Evolutionary conservation across 2,888 invertebrate species (phyloP).

Genomic region (Ochropleura plecta): DNA sequence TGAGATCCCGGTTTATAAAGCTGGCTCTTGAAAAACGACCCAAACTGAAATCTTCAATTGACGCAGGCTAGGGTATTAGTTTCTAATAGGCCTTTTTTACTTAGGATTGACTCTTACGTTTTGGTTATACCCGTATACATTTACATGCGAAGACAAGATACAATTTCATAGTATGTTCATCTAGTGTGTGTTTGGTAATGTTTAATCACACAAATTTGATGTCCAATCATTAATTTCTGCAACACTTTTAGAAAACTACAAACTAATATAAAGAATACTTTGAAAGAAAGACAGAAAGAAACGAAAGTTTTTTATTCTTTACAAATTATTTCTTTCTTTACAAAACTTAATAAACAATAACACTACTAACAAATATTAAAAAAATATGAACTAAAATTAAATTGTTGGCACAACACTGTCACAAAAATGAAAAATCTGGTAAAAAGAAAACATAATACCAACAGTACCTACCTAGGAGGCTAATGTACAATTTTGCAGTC

Average conservation of each 20-base stretch:
- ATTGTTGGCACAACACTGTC: not conserved
- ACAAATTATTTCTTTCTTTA: not conserved
- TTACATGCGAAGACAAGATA: not conserved
- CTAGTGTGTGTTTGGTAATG: not conserved
- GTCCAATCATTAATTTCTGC: not conserved
- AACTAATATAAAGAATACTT: not conserved
- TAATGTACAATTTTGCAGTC: too few relatives aligned
- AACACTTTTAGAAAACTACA: not conserved
- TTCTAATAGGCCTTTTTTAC: slow-evolving; percentile 44
- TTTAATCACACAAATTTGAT: not conserved
- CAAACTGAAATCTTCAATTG: slow-evolving; percentile 74
- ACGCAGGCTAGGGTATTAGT: slow-evolving; percentile 63
- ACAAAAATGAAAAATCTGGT: not conserved
- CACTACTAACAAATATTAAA: not conserved
- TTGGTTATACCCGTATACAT: slow-evolving; percentile 13
- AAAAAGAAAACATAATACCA: not conserved
- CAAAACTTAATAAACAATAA: not conserved
- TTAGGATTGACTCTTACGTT: not conserved
- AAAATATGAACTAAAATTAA: not conserved
- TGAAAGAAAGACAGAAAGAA: not conserved
- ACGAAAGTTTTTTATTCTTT: not conserved
- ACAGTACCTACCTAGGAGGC: not conserved
- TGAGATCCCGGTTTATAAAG: not conserved
- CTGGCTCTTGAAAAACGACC: slow-evolving; percentile 74
- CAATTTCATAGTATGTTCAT: not conserved